A percentile compares a stretch with the other conserved stretches of the same genome.
These are phyloP conservation scores for Pseudochaenichthys georgianus DNA, from an alignment of 2,797 vertebrate genomes.

Conservation along the genomic window DNA sequence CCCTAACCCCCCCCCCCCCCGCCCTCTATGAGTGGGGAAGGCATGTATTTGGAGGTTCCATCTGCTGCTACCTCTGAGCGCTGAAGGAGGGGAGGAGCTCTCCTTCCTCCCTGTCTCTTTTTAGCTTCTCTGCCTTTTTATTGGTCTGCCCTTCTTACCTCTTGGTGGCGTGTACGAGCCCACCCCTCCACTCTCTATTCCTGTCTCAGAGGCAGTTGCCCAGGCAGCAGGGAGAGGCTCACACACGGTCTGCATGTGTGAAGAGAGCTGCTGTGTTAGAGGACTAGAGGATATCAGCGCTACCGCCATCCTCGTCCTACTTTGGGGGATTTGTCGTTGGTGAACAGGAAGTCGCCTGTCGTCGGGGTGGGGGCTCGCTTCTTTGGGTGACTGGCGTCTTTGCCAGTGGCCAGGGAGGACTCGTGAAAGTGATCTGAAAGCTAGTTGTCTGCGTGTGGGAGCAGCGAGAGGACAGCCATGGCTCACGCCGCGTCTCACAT, in stretches of 20 bases:
- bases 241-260: slow-evolving; percentile 46
- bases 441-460: slow-evolving; percentile 28
- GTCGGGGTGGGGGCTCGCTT: slow-evolving; percentile 20
- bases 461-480: slow-evolving; percentile 80
- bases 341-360: slow-evolving; percentile 39
- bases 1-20: slow-evolving; percentile 12
- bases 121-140: slow-evolving; percentile 40
- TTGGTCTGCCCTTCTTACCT: slow-evolving; percentile 71
- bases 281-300: slow-evolving; percentile 42
- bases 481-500: slow-evolving; percentile 97
- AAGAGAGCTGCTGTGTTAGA: slow-evolving; percentile 45
- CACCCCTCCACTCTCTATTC: slow-evolving; percentile 54
- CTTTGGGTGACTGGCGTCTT: slow-evolving; percentile 3
- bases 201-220: slow-evolving; percentile 70
- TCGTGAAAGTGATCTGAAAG: slow-evolving; percentile 39
- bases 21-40: slow-evolving; percentile 37
- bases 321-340: slow-evolving; percentile 69
- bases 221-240: slow-evolving; percentile 63
- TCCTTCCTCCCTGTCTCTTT: slow-evolving; percentile 51
- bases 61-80: slow-evolving; percentile 57
- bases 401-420: slow-evolving; percentile 24
- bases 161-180: slow-evolving; percentile 54
- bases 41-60: slow-evolving; percentile 57
- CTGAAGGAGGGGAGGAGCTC: slow-evolving; percentile 59
- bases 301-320: slow-evolving; percentile 29